phyloP scores from a whole-genome alignment of 2,113 vertebrate genomes.

The Otocyon megalotis region DNA sequence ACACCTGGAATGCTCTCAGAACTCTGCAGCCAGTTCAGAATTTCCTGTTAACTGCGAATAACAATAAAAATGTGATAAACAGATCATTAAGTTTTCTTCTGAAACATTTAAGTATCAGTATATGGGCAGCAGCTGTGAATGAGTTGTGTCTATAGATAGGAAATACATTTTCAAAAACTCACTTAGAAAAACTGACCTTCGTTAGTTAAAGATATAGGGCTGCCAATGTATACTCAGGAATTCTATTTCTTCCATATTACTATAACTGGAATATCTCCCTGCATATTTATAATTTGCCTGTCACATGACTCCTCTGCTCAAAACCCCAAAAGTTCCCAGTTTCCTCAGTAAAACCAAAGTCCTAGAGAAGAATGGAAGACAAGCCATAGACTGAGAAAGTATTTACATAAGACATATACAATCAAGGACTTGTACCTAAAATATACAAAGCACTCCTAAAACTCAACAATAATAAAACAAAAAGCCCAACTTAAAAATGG shows the following conservation, averaged over 20 bases:
- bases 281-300: not conserved
- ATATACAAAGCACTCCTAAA: not conserved
- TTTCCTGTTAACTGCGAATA: not conserved
- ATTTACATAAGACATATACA: not conserved
- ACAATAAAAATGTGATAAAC: not conserved
- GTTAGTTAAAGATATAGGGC: not conserved
- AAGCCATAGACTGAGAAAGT: not conserved
- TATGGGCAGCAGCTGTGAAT: not conserved
- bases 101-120: not conserved
- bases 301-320: not conserved
- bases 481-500: not conserved
- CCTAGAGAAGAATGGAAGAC: not conserved
- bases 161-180: not conserved
- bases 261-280: not conserved
- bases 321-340: not conserved
- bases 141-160: too few relatives aligned
- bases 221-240: too few relatives aligned
- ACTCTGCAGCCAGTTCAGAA: not conserved
- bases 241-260: not conserved
- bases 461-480: not conserved
- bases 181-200: not conserved
- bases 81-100: not conserved
- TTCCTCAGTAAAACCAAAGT: not conserved
- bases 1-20: accelerated
- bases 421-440: not conserved